Evolutionary conservation across 1,140 invertebrate genomes (phyloP), one percentile per base, ranked within the genome.

Genomic region (Leptinotarsa texana): DNA sequence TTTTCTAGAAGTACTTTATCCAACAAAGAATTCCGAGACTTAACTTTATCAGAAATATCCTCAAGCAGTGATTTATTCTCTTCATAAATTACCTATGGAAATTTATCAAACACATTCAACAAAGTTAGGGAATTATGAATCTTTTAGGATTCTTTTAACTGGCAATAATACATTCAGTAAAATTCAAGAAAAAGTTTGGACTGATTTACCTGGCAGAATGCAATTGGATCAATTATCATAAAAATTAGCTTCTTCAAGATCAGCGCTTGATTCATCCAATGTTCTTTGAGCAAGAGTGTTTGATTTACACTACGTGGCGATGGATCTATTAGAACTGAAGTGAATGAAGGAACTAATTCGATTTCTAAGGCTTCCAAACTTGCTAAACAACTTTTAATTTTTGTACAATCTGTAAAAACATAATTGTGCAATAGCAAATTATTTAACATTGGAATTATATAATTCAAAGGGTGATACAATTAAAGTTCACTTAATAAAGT

Each of bases 301-400:
- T 84, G 78, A 77, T 84, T 79, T 72, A 84, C 82, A 73, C 87
- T 85, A 72, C 83, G 80, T 61, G 83, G 83, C 4, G 84, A 81
- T 18, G 84, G 83, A 78, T 89, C 78, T 65, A 83, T 62, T 81
- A 87, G 82, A 81, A 88, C 83, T 74, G 85, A 80, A 81, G 86
- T 84, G 15, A 91, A 83, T 1, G 90, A 86, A 4, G 91, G 89
- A 24, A 92, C 87, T 49, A 92, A 82, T 83, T 92, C 90, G 13
- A 88, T 87, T 78, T 92, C 91, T 17, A 92, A 82, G 0, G 89
- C 89, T 84, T 92, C 91, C 13, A 92, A 83, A 80, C 89, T 90
- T 0, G 90, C 90, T 65, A 92, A 82, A 75, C 88, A 90, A 82
- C 89, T 91, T 61, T 87, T 86, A 47, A 92, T 87, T 77, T 86